These are phyloP conservation scores for Uromys caudimaculatus DNA, from an alignment of 2,797 vertebrate species.

Conservation along the genomic window DNA sequence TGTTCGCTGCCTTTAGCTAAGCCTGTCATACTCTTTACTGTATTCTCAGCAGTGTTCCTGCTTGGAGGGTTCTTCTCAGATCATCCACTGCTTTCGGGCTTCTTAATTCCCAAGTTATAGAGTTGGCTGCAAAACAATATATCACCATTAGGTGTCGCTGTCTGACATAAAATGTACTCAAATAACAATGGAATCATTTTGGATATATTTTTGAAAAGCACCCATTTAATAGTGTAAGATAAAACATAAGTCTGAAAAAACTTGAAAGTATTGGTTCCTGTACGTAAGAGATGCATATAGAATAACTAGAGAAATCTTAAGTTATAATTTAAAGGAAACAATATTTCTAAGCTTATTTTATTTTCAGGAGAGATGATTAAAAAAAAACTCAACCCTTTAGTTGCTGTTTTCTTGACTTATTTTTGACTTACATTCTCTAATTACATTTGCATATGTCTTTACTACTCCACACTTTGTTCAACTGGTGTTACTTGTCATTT, in stretches of 20 bases:
- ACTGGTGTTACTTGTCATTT: background rate
- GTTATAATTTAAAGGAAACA: constrained; percentile 30
- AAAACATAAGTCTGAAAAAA: background rate
- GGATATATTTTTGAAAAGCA: background rate
- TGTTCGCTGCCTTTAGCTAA: background rate
- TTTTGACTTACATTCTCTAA: background rate
- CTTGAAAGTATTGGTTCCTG: background rate
- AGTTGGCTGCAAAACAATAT: constrained; percentile 51
- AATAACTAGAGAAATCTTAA: background rate
- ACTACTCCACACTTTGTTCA: background rate
- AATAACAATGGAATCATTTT: background rate
- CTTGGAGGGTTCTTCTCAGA: background rate
- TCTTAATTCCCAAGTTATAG: background rate
- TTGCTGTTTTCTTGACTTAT: background rate
- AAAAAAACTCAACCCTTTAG: background rate
- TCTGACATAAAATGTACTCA: constrained; percentile 72
- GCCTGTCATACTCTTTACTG: background rate
- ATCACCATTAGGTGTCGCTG: constrained; percentile 77
- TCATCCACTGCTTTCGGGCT: background rate
- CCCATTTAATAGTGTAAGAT: background rate
- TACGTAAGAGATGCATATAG: background rate
- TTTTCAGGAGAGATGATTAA: constrained; percentile 41
- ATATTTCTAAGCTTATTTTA: constrained; percentile 36
- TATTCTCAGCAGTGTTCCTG: background rate
- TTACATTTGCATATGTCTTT: background rate